A percentile compares a stretch with the other conserved stretches of the same genome.
phyloP scores from a whole-genome alignment of 2,113 vertebrate genomes.

The Gobiocypris rarus region DNA sequence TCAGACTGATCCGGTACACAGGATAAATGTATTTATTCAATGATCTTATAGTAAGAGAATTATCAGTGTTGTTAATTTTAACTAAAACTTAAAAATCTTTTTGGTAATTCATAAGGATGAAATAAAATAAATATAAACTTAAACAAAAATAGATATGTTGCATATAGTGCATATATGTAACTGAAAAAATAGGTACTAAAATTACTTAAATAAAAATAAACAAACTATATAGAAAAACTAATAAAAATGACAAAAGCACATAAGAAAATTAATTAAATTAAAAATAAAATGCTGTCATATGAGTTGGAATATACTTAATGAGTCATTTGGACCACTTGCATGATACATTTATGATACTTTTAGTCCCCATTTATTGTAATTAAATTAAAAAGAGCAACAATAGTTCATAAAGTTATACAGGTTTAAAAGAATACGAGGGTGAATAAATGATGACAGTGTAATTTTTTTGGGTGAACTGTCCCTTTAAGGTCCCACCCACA shows the following conservation, averaged over 20 bases:
- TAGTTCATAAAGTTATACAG: neutral
- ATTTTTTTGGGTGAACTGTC: neutral
- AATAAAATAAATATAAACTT: no score
- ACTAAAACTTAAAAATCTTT: neutral
- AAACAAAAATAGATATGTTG: no score
- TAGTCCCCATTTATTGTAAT: neutral
- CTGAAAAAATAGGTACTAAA: no score
- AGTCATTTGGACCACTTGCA: neutral
- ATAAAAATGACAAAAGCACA: neutral
- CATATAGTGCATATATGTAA: no score
- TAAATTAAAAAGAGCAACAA: neutral
- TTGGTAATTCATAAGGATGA: neutral
- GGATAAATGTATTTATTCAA: no score
- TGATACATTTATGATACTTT: neutral
- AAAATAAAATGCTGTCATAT: neutral
- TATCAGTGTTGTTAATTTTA: neutral
- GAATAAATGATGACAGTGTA: neutral
- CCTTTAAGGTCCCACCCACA: slow-evolving; percentile 15
- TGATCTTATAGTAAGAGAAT: neutral
- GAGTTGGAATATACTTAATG: neutral
- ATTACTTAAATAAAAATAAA: no score
- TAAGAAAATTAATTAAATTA: neutral
- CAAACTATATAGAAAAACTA: no score
- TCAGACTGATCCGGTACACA: no score
- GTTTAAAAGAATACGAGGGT: neutral